These are phyloP conservation scores for Microdon myrmicae DNA, from an alignment of 2,888 invertebrate species.

Conservation along the genomic window DNA sequence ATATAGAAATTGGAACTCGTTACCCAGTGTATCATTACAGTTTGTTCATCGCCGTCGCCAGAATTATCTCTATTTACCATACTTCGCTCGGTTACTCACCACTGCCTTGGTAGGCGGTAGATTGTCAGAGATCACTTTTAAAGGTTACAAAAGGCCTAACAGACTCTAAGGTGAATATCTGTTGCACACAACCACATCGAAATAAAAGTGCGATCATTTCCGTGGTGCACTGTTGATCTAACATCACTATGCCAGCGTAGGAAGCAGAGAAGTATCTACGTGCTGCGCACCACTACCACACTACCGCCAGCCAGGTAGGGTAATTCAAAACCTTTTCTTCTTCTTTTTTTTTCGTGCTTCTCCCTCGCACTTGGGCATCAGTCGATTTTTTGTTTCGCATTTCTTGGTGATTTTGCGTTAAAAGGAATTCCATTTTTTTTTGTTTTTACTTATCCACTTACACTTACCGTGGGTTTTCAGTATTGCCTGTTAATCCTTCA, in stretches of 20 bases:
- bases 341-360: constrained; percentile 4
- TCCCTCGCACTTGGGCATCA: constrained; percentile 7
- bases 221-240: constrained; percentile 31
- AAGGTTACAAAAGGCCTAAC: too few relatives aligned
- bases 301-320: too few relatives aligned
- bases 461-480: constrained; percentile 6
- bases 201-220: constrained; percentile 32
- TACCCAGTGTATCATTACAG: too few relatives aligned
- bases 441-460: neutral
- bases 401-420: constrained; percentile 35
- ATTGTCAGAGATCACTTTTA: too few relatives aligned
- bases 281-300: constrained; percentile 16
- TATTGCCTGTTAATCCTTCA: constrained; percentile 32
- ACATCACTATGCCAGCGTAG: constrained; percentile 26
- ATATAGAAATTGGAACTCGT: too few relatives aligned
- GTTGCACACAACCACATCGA: constrained; percentile 22
- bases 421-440: constrained; percentile 20
- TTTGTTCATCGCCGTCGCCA: too few relatives aligned
- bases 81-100: too few relatives aligned
- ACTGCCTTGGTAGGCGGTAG: too few relatives aligned
- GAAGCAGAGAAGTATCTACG: constrained; percentile 18
- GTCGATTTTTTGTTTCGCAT: constrained; percentile 22
- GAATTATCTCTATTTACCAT: too few relatives aligned
- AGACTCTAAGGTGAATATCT: constrained; percentile 28
- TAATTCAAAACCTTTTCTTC: constrained; percentile 34